These are phyloP conservation scores for Porites australiensis DNA, from an alignment of 64 coral and sea anemone species.

Conservation along the genomic window DNA sequence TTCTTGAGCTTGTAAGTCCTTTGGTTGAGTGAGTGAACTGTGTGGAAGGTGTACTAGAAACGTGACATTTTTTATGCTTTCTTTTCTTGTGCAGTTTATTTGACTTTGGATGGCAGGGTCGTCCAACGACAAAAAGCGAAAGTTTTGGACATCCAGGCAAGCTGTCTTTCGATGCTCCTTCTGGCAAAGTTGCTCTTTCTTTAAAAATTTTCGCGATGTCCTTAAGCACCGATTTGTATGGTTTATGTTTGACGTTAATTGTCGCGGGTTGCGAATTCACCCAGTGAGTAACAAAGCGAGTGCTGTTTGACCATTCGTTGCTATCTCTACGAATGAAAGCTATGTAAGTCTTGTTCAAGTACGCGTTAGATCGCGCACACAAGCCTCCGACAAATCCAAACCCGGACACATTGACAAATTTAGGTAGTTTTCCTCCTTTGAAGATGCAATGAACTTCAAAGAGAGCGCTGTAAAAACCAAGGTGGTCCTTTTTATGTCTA, in stretches of 20 bases:
- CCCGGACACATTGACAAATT: constrained; percentile 83
- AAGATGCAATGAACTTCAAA: constrained; percentile 87
- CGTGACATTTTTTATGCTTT: constrained; percentile 32
- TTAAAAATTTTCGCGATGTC: constrained; percentile 73
- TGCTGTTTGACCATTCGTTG: background rate
- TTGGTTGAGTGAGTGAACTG: background rate
- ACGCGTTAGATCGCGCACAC: constrained; percentile 77
- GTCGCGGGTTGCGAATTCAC: constrained; percentile 79
- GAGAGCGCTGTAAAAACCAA: constrained; percentile 69
- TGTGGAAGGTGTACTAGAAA: background rate
- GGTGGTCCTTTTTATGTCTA: constrained; percentile 22
- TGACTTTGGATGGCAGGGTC: constrained; percentile 46
- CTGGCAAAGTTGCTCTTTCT: constrained; percentile 61
- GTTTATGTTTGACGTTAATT: constrained; percentile 59
- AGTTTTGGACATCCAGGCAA: constrained; percentile 54
- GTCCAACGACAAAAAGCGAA: background rate
- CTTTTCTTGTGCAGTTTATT: constrained; percentile 25
- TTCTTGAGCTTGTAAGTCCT: background rate
- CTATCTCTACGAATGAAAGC: constrained; percentile 56
- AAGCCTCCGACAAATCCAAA: constrained; percentile 85
- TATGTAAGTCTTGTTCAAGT: constrained; percentile 88
- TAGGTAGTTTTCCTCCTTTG: constrained; percentile 76
- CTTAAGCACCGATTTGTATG: constrained; percentile 60
- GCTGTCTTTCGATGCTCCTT: constrained; percentile 45
- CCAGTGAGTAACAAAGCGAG: constrained; percentile 68